These are phyloP conservation scores for Hydraecia micacea DNA, from an alignment of 2,888 invertebrate species.

Conservation along the genomic window DNA sequence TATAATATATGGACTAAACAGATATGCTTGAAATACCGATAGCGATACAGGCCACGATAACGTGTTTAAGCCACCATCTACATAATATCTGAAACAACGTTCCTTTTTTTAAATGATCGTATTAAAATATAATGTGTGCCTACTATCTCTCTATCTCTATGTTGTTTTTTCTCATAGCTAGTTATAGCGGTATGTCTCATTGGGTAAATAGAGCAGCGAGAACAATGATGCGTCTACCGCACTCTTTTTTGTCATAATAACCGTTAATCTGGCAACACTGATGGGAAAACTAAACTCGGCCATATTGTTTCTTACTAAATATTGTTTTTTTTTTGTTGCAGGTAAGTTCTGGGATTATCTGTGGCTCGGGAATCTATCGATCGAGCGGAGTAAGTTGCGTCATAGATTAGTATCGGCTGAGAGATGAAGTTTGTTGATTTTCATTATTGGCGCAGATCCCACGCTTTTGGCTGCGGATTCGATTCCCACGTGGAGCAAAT, in stretches of 20 bases:
- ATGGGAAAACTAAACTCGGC: slow-evolving; percentile 73
- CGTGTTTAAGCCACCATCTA: neutral
- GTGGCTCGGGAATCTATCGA: slow-evolving; percentile 19
- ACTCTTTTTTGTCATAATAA: slow-evolving; percentile 77
- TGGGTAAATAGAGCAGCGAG: slow-evolving; percentile 85
- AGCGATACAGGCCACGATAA: neutral
- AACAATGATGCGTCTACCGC: slow-evolving; percentile 83
- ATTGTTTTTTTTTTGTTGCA: slow-evolving; percentile 66
- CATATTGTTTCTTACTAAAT: slow-evolving; percentile 62
- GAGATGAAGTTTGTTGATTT: slow-evolving; percentile 23
- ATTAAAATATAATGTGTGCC: slow-evolving; percentile 38
- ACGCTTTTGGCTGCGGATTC: slow-evolving; percentile 2
- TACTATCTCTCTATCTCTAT: slow-evolving; percentile 32
- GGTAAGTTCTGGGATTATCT: slow-evolving; percentile 68
- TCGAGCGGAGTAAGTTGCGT: slow-evolving; percentile 45
- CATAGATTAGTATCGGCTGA: slow-evolving; percentile 21
- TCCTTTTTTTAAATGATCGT: slow-evolving; percentile 4
- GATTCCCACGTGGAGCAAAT: neutral
- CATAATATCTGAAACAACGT: neutral
- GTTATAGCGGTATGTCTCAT: slow-evolving; percentile 77
- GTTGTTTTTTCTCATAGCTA: slow-evolving; percentile 58
- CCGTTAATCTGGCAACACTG: slow-evolving; percentile 75
- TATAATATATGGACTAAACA: neutral
- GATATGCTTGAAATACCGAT: neutral
- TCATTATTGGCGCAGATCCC: neutral